Evolutionary conservation across 2,113 vertebrate species (phyloP).

Genomic region (Anguilla japonica): DNA sequence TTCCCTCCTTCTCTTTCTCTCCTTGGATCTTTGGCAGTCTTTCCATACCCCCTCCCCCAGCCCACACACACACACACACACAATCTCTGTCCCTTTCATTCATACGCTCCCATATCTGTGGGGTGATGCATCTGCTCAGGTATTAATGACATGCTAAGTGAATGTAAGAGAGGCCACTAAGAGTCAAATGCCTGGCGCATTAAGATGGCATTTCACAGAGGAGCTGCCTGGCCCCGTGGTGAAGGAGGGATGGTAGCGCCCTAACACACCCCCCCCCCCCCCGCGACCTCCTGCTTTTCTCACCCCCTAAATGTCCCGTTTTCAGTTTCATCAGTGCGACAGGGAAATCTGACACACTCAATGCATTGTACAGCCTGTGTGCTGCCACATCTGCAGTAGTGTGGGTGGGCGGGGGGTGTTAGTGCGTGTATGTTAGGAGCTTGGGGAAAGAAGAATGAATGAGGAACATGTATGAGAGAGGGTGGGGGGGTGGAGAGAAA

Average conservation of each 20-base stretch:
- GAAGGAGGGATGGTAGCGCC: background rate
- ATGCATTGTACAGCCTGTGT: background rate
- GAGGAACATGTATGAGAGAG: background rate
- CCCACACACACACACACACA: too few species aligned
- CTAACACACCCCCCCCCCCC: background rate
- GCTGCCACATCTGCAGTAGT: background rate
- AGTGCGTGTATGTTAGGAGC: background rate
- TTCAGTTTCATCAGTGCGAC: background rate
- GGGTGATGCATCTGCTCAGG: background rate
- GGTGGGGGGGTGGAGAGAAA: background rate
- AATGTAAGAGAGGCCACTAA: background rate
- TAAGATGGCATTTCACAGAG: background rate
- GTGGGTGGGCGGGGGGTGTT: background rate
- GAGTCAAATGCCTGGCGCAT: background rate
- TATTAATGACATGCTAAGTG: constrained; percentile 5
- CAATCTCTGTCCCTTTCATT: background rate
- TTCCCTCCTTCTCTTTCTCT: background rate
- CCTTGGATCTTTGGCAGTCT: background rate
- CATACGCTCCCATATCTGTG: background rate
- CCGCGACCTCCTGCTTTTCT: background rate
- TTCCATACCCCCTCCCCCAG: background rate
- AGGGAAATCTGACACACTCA: background rate
- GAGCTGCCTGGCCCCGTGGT: background rate
- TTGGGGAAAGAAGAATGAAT: background rate
- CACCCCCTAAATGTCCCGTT: background rate